These are phyloP conservation scores for Naja naja DNA, from an alignment of 2,113 vertebrate species.

Conservation along the genomic window DNA sequence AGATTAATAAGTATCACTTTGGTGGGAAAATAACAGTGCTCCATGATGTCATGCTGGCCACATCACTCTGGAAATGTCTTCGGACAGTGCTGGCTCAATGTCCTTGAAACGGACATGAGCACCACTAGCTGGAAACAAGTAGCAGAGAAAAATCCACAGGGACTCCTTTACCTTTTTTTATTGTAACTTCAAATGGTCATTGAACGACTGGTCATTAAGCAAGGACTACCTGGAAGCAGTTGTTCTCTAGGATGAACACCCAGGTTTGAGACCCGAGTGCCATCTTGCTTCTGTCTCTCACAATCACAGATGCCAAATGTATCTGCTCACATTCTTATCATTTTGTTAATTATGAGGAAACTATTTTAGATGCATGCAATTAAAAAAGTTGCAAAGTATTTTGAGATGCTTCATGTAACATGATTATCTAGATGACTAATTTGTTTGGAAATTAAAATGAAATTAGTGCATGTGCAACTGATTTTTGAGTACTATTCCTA, in stretches of 20 bases:
- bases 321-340: neutral
- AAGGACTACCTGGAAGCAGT: neutral
- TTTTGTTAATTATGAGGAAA: neutral
- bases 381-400: neutral
- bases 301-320: neutral
- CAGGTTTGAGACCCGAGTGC: neutral
- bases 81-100: too few relatives aligned
- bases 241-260: neutral
- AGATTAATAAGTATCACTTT: too few relatives aligned
- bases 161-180: neutral
- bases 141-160: too few relatives aligned
- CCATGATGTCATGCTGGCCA: too few relatives aligned
- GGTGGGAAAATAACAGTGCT: too few relatives aligned
- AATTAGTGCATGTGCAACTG: neutral
- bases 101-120: too few relatives aligned
- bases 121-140: too few relatives aligned
- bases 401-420: neutral
- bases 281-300: neutral
- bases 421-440: conserved; percentile 13
- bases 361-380: neutral
- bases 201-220: neutral
- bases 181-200: neutral
- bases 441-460: neutral
- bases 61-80: too few relatives aligned
- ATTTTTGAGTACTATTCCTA: neutral